Evolutionary conservation across 64 coral and sea anemone species (phyloP).

Genomic region (Pocillopora verrucosa): DNA sequence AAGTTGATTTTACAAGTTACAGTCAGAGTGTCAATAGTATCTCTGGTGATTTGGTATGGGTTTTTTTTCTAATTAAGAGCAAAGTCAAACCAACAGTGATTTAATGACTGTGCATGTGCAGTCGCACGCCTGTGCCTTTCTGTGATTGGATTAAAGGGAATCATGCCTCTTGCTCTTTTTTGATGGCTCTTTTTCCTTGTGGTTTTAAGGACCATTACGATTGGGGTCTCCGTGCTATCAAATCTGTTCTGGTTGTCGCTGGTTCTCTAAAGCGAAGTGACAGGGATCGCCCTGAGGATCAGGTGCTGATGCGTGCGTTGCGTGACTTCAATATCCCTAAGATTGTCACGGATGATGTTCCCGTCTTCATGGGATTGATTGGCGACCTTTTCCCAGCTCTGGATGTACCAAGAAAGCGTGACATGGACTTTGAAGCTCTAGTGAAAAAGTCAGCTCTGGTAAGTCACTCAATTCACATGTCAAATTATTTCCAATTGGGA

Average conservation of each 20-base stretch:
- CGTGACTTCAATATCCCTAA: slow-evolving; percentile 99
- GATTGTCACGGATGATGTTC: slow-evolving; percentile 99
- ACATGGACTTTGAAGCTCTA: slow-evolving; percentile 93
- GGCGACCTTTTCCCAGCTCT: slow-evolving; percentile 97
- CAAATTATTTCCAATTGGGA: not conserved
- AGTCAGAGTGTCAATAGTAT: too few relatives aligned
- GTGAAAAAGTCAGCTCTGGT: slow-evolving; percentile 90
- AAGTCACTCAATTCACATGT: not conserved
- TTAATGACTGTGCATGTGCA: too few relatives aligned
- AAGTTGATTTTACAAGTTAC: too few relatives aligned
- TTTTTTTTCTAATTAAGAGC: not conserved
- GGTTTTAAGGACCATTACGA: slow-evolving; percentile 93
- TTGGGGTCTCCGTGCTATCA: slow-evolving; percentile 98
- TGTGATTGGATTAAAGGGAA: too few relatives aligned
- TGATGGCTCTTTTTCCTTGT: not conserved
- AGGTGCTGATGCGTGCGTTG: slow-evolving; percentile 96
- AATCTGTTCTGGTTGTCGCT: slow-evolving; percentile 96
- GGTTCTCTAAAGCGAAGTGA: slow-evolving; percentile 97
- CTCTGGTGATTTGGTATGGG: too few relatives aligned
- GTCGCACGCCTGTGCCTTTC: too few relatives aligned
- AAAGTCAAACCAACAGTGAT: not conserved
- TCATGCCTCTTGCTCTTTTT: too few relatives aligned
- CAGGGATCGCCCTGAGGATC: slow-evolving; percentile 89
- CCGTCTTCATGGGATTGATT: slow-evolving; percentile 97
- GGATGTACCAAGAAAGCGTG: slow-evolving; percentile 97